These are phyloP conservation scores for Psephotus haematonotus DNA, from an alignment of 2,113 vertebrate species.

Conservation along the genomic window DNA sequence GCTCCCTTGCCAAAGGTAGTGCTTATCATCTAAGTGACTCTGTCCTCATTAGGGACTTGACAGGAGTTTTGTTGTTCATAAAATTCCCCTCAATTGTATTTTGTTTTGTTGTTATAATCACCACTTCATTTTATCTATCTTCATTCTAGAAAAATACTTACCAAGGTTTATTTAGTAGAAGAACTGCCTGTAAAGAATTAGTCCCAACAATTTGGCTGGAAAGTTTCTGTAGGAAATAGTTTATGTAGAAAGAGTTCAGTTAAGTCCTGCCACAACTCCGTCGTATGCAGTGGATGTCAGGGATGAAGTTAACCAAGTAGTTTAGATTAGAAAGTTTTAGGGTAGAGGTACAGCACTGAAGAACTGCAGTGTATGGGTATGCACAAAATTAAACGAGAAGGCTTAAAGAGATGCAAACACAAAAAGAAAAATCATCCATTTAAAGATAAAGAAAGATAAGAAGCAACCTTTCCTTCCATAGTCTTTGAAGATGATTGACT, in stretches of 20 bases:
- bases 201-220: background rate
- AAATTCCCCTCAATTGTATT: background rate
- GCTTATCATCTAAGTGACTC: background rate
- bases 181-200: constrained; percentile 37
- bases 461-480: background rate
- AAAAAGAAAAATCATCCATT: background rate
- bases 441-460: background rate
- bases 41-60: background rate
- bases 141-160: background rate
- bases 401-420: background rate
- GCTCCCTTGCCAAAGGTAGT: background rate
- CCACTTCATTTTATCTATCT: background rate
- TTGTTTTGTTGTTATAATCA: background rate
- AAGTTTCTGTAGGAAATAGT: background rate
- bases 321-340: background rate
- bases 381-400: background rate
- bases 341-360: background rate
- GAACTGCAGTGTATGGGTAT: background rate
- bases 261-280: background rate
- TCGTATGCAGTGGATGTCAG: background rate
- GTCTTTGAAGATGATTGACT: background rate
- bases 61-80: background rate
- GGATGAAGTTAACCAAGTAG: background rate
- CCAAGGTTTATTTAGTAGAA: constrained; percentile 5
- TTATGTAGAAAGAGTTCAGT: background rate